Evolutionary conservation across 2,113 vertebrate species (phyloP).

Genomic region (Paratilapia polleni): DNA sequence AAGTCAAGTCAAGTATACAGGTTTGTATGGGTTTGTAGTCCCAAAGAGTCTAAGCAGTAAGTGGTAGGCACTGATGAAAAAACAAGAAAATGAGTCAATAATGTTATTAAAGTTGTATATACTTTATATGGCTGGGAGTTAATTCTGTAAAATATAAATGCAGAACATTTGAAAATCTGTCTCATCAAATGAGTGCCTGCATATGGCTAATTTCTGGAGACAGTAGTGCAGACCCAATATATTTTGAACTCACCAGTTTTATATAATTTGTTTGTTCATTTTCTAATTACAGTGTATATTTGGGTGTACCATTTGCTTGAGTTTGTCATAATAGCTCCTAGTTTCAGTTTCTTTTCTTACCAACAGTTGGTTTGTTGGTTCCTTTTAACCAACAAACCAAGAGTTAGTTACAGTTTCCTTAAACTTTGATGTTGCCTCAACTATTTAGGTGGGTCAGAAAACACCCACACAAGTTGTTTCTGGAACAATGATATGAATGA

Average conservation of each 20-base stretch:
- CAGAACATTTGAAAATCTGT: neutral
- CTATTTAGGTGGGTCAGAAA: conserved; percentile 10
- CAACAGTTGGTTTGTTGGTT: neutral
- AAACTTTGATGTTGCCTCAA: neutral
- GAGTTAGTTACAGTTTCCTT: neutral
- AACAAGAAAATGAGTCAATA: neutral
- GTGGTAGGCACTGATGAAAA: neutral
- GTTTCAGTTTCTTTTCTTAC: conserved; percentile 12
- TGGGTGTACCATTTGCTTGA: neutral
- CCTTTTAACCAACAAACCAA: neutral
- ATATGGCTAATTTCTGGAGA: neutral
- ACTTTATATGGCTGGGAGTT: neutral
- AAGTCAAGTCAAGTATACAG: neutral
- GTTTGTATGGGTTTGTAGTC: neutral
- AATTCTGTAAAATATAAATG: neutral
- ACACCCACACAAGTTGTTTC: conserved; percentile 1
- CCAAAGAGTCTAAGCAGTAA: neutral
- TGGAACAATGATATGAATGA: neutral
- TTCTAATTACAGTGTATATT: conserved; percentile 1
- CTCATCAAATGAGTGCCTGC: neutral
- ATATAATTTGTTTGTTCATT: conserved; percentile 7
- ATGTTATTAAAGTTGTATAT: neutral
- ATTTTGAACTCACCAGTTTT: neutral
- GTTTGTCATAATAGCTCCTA: neutral
- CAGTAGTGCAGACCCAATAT: neutral